A percentile compares a stretch with the other conserved stretches of the same genome.
phyloP scores from a whole-genome alignment of 2,797 vertebrate genomes.

The Sparus aurata region DNA sequence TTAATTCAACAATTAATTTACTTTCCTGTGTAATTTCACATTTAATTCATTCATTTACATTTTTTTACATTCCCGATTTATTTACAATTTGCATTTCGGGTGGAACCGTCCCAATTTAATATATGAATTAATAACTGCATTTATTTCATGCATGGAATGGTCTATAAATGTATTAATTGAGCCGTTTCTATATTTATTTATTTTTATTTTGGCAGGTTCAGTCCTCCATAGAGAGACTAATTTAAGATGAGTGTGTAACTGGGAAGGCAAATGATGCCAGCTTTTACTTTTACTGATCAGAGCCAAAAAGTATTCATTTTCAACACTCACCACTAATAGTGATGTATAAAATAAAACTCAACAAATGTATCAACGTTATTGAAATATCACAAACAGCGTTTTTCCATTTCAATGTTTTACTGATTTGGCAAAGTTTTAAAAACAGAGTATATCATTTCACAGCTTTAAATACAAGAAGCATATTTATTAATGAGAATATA shows the following conservation, averaged over 20 bases:
- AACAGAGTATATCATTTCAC: slow-evolving; percentile 74
- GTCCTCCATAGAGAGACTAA: neutral
- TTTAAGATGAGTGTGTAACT: neutral
- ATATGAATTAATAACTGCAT: no score
- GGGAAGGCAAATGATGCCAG: neutral
- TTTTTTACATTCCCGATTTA: no score
- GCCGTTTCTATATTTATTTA: no score
- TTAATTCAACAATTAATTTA: no score
- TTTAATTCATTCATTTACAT: no score
- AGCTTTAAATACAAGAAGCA: slow-evolving; percentile 89
- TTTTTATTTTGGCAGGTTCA: no score
- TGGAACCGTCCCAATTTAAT: no score
- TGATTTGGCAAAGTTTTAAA: slow-evolving; percentile 80
- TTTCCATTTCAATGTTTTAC: slow-evolving; percentile 72
- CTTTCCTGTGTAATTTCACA: no score
- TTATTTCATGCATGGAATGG: no score
- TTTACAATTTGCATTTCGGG: no score
- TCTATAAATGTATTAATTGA: no score
- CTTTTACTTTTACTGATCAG: no score
- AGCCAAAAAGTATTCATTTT: neutral
- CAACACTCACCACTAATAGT: neutral
- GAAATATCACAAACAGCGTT: slow-evolving; percentile 33
- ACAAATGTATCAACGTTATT: neutral
- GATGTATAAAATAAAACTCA: neutral
- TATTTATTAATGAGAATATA: slow-evolving; percentile 89